phyloP scores from a whole-genome alignment of 2,888 invertebrate genomes.

The Eupithecia insigniata region DNA sequence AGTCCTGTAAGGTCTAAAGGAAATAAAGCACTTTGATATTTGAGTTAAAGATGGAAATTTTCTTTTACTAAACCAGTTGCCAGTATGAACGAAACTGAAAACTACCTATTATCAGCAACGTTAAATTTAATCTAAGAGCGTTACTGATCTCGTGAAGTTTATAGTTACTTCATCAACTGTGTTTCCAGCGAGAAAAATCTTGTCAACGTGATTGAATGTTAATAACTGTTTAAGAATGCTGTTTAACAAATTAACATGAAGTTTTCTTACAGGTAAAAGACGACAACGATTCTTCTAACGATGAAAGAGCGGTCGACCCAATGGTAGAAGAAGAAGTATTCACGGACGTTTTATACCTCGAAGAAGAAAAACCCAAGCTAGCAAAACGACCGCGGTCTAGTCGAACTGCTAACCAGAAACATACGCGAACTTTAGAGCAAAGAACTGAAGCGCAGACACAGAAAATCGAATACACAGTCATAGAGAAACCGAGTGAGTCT shows the following conservation, averaged over 20 bases:
- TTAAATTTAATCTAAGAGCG: not conserved
- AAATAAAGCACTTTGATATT: no score
- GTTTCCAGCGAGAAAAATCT: not conserved
- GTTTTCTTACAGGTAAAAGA: slow-evolving; percentile 28
- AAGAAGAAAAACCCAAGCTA: slow-evolving; percentile 44
- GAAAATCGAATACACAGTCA: slow-evolving; percentile 3
- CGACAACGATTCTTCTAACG: slow-evolving; percentile 35
- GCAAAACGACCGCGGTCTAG: not conserved
- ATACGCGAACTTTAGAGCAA: not conserved
- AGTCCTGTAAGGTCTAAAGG: no score
- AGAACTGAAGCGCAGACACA: not conserved
- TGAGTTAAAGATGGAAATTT: no score
- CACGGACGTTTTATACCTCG: slow-evolving; percentile 61
- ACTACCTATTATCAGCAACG: not conserved
- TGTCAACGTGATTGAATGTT: not conserved
- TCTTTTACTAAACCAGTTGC: no score
- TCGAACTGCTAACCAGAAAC: not conserved
- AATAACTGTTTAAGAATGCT: not conserved
- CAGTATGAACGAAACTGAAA: no score
- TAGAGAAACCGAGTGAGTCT: not conserved
- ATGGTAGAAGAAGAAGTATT: slow-evolving; percentile 43
- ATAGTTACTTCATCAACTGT: not conserved
- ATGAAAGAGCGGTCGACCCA: slow-evolving; percentile 26
- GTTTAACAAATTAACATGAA: not conserved
- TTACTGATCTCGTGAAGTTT: not conserved